Evolutionary conservation across 1,140 invertebrate species (phyloP), one percentile per base, ranked within the genome.

Genomic region (Daktulosphaira vitifoliae): DNA sequence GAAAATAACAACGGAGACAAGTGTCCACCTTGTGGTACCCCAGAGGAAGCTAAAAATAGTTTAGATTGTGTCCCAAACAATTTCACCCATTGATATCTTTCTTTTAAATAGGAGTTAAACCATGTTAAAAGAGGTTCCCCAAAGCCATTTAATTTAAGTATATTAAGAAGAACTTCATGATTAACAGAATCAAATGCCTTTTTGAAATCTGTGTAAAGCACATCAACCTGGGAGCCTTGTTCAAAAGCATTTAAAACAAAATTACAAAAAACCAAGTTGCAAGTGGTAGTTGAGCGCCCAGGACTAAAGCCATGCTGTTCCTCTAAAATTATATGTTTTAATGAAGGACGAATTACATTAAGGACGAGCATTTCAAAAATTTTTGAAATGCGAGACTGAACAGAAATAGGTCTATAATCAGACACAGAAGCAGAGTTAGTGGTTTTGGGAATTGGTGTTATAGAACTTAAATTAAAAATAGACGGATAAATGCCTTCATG

Each of bases 131-230:
- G 15, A 4, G 11, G 18, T 6, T 20, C 33, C 6, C 26, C 29
- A 5, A 67, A 13, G 7, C 67, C 67, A 15, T 38, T 44, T 16
- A 4, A 26, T 1, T 25, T 29, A 9, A 71, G 29, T 46, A 68
- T 71, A n/a, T 67, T 56, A 5, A 70, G 15, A 29, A 71, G 52
- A 39, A 71, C 66, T 23, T 33, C 25, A 51, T 71, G 67, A 29
- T 23, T 69, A 38, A 72, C 66, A 49, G 66, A 69, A 52, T 72
- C 71, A 54, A 71, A 71, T 7, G 68, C 68, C 65, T 71, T 72
- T 15, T 66, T 65, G 50, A 72, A 72, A 56, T 73, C 72, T 3
- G 66, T 69, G 20, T 71, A 69, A 16, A 69, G 69, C n/a, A 65
- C 54, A 54, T 70, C 70, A 18, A 71, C 65, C 33, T 72, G 29